Evolutionary conservation across 2,888 invertebrate genomes (phyloP), one percentile per base, ranked within the genome.

Genomic region (Argyresthia goedartella): DNA sequence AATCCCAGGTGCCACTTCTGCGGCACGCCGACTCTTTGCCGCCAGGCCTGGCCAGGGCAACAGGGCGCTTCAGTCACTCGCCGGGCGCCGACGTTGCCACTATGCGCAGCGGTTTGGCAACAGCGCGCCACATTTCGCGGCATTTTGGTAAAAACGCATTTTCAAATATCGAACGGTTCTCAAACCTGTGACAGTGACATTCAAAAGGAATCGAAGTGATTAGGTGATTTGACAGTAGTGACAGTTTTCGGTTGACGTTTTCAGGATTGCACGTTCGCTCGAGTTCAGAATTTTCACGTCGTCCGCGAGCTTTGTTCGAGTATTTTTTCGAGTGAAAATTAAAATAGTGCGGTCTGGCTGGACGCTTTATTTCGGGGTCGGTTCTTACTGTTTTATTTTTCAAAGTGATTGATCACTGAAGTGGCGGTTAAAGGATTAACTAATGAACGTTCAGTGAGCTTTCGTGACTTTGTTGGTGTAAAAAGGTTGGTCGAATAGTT

Each of bases 31-130:
- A 69, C 55, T 82, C 73, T 79, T 67, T 84, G 82, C 55, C 69
- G 53, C 58, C 56, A 60, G 73, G 81, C 70, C 76, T 74, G 84
- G 77, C 84, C 82, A 76, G 82, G 78, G 72, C 74, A 62, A 71
- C 67, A 67, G 67, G 77, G 78, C 79, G 76, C 80, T 81, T 81
- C 81, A 82, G 84, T 84, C 69, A 68, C 67, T 69, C 70, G 72
- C 75, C 64, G 68, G 69, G 64, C 64, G 67, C 67, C 59, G 65
- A 25, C 25, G 25, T 25, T 25, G 25, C 25, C 25, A 6, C 25
- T 25, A 25, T 6, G 25, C 25, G 25, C 25, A 25, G 25, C 25
- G 25, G 6, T 25, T 6, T 25, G 25, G 25, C 25, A 16, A 36
- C 42, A 33, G 14, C 15, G 47, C 34, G 33, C 33, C 13, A 10